Evolutionary conservation across 2,797 vertebrate genomes (phyloP).

Genomic region (Benthosema pterotum): DNA sequence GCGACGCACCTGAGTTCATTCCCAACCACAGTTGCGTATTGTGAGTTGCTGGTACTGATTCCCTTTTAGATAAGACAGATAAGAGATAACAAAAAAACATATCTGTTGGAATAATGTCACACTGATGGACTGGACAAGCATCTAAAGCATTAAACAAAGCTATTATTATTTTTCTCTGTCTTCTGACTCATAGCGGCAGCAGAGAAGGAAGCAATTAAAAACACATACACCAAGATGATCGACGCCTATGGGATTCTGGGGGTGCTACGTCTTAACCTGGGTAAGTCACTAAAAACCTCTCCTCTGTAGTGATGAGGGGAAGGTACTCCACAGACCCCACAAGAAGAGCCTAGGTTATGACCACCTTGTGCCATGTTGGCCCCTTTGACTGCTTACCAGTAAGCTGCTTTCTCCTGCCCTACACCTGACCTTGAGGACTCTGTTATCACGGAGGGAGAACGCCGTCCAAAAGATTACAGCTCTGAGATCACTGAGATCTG

Average conservation of each 20-base stretch:
- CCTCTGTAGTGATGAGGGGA: background rate
- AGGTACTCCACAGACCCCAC: background rate
- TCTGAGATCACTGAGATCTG: constrained; percentile 43
- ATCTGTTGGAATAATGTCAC: background rate
- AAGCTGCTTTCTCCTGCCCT: constrained; percentile 64
- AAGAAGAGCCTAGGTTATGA: background rate
- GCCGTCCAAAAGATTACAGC: constrained; percentile 45
- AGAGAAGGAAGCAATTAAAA: constrained; percentile 96
- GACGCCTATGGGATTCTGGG: constrained; percentile 97
- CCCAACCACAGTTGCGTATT: no score
- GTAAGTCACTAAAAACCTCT: constrained; percentile 77
- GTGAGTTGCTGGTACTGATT: no score
- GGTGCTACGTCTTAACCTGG: constrained; percentile 93
- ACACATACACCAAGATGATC: constrained; percentile 89
- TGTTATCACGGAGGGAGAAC: constrained; percentile 61
- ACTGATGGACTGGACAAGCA: background rate
- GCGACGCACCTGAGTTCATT: no score
- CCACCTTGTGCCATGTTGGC: background rate
- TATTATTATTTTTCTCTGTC: background rate
- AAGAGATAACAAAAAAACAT: no score
- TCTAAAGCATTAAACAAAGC: background rate
- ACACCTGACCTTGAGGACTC: constrained; percentile 54
- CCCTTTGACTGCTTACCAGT: constrained; percentile 33
- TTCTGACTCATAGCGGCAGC: constrained; percentile 84
- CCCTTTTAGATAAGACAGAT: no score